Conservation (phyloP, 2,113 vertebrate genomes). For the Zapornia atra region DNA sequence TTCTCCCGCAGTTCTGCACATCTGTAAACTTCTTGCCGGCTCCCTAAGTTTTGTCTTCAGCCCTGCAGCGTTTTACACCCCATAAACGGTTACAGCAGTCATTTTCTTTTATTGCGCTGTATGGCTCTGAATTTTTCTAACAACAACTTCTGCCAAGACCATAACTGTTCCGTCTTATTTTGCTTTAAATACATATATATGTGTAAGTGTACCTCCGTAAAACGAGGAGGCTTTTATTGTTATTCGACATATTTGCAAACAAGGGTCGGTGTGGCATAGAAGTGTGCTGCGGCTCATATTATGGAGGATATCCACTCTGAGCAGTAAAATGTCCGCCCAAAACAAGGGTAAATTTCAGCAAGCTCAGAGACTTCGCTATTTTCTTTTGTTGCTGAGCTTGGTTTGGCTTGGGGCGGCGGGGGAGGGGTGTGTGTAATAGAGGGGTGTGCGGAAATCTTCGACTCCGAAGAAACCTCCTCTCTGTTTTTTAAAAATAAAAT, state of each 20-base stretch:
- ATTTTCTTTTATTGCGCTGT: conserved; percentile 88
- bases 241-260: background rate
- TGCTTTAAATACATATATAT: background rate
- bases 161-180: background rate
- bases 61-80: conserved; percentile 88
- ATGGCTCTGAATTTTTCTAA: conserved; percentile 75
- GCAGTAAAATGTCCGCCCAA: conserved; percentile 21
- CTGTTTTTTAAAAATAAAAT: background rate
- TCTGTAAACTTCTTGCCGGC: conserved; percentile 55
- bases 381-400: conserved; percentile 42
- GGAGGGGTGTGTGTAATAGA: background rate
- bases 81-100: conserved; percentile 89
- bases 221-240: background rate
- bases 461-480: background rate
- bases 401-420: conserved; percentile 36
- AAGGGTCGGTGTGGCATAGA: background rate
- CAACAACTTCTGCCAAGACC: conserved; percentile 73
- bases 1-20: background rate
- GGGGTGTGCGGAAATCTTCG: background rate
- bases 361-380: background rate
- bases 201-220: background rate
- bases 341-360: conserved; percentile 2
- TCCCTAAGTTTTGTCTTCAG: conserved; percentile 71
- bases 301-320: background rate
- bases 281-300: background rate